Evolutionary conservation across 2,797 vertebrate species (phyloP).

Genomic region (Phalloptychus januarius): DNA sequence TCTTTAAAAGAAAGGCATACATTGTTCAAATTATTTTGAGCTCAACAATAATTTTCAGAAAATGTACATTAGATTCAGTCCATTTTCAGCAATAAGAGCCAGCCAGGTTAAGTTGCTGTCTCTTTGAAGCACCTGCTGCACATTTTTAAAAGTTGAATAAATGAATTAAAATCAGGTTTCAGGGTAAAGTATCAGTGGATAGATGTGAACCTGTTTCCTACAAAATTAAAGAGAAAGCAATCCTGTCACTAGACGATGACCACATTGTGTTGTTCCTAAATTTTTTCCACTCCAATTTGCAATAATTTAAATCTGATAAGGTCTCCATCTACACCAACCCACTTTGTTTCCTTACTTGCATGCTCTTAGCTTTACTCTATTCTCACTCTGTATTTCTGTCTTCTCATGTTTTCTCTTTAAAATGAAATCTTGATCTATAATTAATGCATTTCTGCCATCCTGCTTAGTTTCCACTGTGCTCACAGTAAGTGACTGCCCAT

Average conservation of each 20-base stretch:
- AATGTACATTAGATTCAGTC: background rate
- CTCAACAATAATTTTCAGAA: background rate
- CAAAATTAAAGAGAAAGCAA: background rate
- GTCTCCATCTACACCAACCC: background rate
- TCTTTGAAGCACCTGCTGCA: background rate
- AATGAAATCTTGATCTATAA: constrained; percentile 34
- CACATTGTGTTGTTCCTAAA: background rate
- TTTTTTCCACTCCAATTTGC: background rate
- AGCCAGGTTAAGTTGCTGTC: background rate
- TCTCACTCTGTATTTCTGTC: background rate
- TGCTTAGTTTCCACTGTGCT: background rate
- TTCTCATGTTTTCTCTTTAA: background rate
- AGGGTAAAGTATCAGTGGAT: background rate
- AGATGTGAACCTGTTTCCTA: background rate
- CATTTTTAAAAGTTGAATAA: background rate
- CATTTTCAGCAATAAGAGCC: background rate
- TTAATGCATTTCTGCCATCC: constrained; percentile 33
- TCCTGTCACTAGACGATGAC: background rate
- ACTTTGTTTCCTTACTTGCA: background rate
- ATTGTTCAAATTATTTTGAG: background rate
- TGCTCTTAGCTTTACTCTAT: background rate
- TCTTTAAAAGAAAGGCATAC: background rate
- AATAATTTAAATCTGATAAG: background rate
- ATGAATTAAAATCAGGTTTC: background rate
- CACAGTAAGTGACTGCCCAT: constrained; percentile 1